These are phyloP conservation scores for Arion vulgaris DNA, from an alignment of 1,140 invertebrate species.

Conservation along the genomic window DNA sequence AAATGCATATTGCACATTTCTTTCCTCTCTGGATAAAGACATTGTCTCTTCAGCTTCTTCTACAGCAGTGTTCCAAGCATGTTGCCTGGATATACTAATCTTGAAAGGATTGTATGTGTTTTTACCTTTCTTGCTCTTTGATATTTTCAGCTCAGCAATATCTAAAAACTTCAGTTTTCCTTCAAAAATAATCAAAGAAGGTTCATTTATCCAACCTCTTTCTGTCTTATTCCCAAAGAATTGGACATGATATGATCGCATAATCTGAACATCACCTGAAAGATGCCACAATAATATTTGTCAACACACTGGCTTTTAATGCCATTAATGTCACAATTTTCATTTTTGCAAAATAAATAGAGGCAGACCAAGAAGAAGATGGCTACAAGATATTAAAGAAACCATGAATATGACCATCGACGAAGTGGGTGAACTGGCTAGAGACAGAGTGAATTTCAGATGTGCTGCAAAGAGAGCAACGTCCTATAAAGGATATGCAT, in stretches of 20 bases:
- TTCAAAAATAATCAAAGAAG: constrained; percentile 80
- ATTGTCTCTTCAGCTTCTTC: constrained; percentile 69
- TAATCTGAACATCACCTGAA: constrained; percentile 40
- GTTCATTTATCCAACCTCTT: constrained; percentile 82
- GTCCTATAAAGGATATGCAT: too few relatives aligned
- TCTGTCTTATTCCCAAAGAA: constrained; percentile 89
- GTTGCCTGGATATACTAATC: constrained; percentile 48
- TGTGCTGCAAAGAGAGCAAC: too few relatives aligned
- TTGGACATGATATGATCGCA: constrained; percentile 80
- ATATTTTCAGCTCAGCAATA: constrained; percentile 48
- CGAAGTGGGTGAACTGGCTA: too few relatives aligned
- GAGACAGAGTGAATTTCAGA: too few relatives aligned
- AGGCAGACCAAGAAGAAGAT: too few relatives aligned
- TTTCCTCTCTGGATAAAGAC: constrained; percentile 56
- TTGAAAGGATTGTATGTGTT: constrained; percentile 50
- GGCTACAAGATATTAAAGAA: too few relatives aligned
- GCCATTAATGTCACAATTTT: too few relatives aligned
- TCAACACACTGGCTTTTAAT: too few relatives aligned
- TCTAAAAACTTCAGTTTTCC: constrained; percentile 79
- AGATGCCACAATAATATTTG: too few relatives aligned
- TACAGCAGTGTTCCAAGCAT: constrained; percentile 78
- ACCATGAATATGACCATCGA: too few relatives aligned
- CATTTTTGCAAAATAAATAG: too few relatives aligned
- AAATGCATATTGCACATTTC: constrained; percentile 64
- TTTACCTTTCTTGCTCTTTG: constrained; percentile 47